Evolutionary conservation across 2,888 invertebrate genomes (phyloP).

Genomic region (Oscheius onirici): DNA sequence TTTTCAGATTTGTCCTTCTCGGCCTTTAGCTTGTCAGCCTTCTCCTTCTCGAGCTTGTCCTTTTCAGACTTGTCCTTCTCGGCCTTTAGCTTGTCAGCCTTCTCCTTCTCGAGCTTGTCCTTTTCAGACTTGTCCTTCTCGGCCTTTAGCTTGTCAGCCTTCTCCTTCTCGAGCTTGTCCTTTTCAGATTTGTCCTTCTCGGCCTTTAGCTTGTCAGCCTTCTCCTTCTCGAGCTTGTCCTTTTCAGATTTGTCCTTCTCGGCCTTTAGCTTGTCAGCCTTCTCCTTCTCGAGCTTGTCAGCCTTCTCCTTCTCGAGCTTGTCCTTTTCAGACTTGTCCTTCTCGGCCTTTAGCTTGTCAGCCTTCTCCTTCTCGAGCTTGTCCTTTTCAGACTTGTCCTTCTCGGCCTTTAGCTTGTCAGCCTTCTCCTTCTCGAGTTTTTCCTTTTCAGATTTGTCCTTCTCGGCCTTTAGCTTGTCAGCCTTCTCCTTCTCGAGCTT

Average conservation of each 20-base stretch:
- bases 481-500: neutral
- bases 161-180: neutral
- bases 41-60: constrained; percentile 1
- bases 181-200: neutral
- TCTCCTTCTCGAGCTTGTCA: too few species aligned
- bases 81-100: neutral
- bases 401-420: neutral
- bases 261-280: neutral
- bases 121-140: neutral
- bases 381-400: too few species aligned
- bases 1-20: neutral
- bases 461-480: neutral
- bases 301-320: neutral
- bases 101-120: neutral
- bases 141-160: neutral
- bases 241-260: neutral
- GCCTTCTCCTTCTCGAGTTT: neutral
- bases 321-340: neutral
- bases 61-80: neutral
- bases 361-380: constrained; percentile 8
- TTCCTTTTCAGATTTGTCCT: neutral
- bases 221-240: neutral
- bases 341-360: neutral
- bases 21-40: neutral
- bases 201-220: neutral